phyloP scores from a whole-genome alignment of 2,113 vertebrate species.

The Pristiophorus japonicus region DNA sequence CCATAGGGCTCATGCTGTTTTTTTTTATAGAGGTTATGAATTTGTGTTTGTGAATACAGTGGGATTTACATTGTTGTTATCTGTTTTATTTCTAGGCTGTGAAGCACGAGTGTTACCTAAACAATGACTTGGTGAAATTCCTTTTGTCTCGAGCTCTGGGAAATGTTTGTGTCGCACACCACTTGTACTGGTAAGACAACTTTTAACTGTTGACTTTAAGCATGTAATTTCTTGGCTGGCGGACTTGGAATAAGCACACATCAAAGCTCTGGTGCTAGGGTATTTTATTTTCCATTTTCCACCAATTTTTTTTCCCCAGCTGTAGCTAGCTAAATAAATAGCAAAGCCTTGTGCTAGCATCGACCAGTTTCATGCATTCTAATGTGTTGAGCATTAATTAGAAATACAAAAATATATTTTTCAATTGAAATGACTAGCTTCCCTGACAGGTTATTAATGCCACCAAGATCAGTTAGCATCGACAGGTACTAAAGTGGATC shows the following conservation, averaged over 20 bases:
- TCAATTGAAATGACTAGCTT: not conserved
- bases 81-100: constrained; percentile 66
- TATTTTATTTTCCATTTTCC: not conserved
- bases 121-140: constrained; percentile 77
- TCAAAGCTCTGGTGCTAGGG: not conserved
- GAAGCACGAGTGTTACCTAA: constrained; percentile 88
- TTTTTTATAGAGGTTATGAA: not conserved
- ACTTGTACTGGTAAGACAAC: constrained; percentile 78
- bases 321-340: not conserved
- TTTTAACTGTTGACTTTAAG: not conserved
- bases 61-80: not conserved
- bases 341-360: not conserved
- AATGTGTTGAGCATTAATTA: not conserved
- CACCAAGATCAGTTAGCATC: not conserved
- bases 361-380: not conserved
- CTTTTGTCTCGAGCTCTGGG: constrained; percentile 82
- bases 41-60: not conserved
- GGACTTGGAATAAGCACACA: not conserved
- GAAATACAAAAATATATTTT: not conserved
- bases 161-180: constrained; percentile 83
- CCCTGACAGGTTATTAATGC: not conserved
- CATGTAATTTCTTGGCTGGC: not conserved
- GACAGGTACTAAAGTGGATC: not conserved
- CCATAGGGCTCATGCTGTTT: not conserved
- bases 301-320: not conserved